A percentile compares a stretch with the other conserved stretches of the same genome.
These are phyloP conservation scores for Operophtera brumata DNA, from an alignment of 2,888 invertebrate species.

Conservation along the genomic window DNA sequence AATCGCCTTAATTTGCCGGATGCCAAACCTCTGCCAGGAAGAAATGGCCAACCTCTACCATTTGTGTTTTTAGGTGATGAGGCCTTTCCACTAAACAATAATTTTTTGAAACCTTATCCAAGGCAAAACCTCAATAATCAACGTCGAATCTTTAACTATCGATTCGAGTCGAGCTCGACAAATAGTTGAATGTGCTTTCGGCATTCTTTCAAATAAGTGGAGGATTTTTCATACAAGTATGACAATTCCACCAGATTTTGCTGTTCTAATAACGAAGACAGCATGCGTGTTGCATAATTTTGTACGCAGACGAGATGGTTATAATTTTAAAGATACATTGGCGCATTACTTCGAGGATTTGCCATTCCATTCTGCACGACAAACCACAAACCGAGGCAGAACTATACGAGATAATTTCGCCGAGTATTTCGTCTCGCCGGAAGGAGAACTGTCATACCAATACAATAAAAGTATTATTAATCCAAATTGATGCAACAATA, in stretches of 20 bases:
- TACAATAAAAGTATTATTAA: constrained; percentile 32
- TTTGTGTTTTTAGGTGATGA: constrained; percentile 30
- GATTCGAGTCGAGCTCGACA: constrained; percentile 26
- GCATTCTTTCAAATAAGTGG: constrained; percentile 25
- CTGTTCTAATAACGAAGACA: constrained; percentile 25
- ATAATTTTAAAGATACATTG: constrained; percentile 31
- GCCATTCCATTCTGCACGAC: constrained; percentile 20
- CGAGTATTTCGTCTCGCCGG: constrained; percentile 32
- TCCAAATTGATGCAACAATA: constrained; percentile 8
- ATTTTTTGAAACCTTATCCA: constrained; percentile 20
- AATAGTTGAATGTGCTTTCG: constrained; percentile 27
- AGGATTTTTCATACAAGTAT: constrained; percentile 29
- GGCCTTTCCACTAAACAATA: constrained; percentile 28
- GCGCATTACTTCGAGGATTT: constrained; percentile 23
- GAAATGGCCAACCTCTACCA: constrained; percentile 21
- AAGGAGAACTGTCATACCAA: constrained; percentile 32
- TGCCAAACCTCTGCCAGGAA: constrained; percentile 24
- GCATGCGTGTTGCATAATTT: constrained; percentile 23
- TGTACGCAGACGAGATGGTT: constrained; percentile 31
- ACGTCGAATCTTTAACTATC: constrained; percentile 29
- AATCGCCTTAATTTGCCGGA: constrained; percentile 26
- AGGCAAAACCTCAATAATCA: background rate
- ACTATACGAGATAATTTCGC: constrained; percentile 33
- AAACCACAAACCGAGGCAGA: constrained; percentile 29
- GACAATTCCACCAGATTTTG: too few species aligned